Conservation (phyloP, 2,888 invertebrate species). For the Bedellia somnulentella region DNA sequence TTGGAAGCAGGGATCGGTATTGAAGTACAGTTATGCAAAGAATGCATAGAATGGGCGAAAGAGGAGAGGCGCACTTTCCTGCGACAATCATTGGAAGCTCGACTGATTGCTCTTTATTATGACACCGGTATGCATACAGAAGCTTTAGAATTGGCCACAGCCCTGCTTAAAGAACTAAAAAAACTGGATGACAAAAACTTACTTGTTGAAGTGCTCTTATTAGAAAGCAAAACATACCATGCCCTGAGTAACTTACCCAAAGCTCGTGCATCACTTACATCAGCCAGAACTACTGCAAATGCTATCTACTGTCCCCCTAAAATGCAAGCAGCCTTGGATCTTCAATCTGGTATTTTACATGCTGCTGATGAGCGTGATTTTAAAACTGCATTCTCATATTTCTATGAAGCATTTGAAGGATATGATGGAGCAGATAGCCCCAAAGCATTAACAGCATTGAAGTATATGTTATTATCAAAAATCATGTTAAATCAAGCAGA, state of each 20-base stretch:
- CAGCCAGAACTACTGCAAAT: conserved; percentile 99
- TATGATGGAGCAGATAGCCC: conserved; percentile 93
- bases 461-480: conserved; percentile 98
- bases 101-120: conserved; percentile 92
- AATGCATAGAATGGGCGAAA: conserved; percentile 99
- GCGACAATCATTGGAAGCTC: conserved; percentile 92
- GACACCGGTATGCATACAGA: conserved; percentile 89
- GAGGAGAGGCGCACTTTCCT: conserved; percentile 96
- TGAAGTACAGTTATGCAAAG: conserved; percentile 90
- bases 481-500: conserved; percentile 97
- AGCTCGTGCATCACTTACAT: conserved; percentile 94
- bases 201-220: conserved; percentile 94
- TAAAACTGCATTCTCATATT: conserved; percentile 99
- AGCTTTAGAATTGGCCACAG: conserved; percentile 81
- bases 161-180: conserved; percentile 91
- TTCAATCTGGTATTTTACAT: conserved; percentile 97
- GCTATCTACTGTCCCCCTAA: conserved; percentile 99
- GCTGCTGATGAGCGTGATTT: conserved; percentile 99
- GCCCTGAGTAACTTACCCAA: conserved; percentile 95
- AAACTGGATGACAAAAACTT: conserved; percentile 99
- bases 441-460: conserved; percentile 92
- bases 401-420: conserved; percentile 99
- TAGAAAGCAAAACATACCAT: conserved; percentile 99
- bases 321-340: conserved; percentile 95
- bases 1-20: conserved; percentile 95